Conservation (phyloP, 2,888 invertebrate genomes). For the Platycheirus rosarum region DNA sequence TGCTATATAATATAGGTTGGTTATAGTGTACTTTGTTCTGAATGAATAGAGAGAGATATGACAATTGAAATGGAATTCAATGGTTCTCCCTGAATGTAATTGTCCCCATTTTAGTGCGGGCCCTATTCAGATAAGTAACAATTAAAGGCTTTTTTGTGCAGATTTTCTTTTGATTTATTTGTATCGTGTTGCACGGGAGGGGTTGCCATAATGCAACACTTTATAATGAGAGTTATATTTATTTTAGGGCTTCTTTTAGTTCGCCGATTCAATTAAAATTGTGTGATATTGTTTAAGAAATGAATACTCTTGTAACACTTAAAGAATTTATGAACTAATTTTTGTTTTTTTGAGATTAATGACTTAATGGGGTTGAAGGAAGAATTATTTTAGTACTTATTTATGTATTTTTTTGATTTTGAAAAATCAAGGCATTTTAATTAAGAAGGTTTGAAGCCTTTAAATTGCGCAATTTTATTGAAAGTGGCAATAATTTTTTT, state of each 20-base stretch:
- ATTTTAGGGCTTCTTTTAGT: not conserved
- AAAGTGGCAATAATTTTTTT: too few species aligned
- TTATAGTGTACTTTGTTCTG: too few species aligned
- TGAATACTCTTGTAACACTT: not conserved
- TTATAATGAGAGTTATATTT: slow-evolving; percentile 15
- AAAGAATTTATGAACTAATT: not conserved
- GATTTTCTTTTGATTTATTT: slow-evolving; percentile 19
- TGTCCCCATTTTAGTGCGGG: slow-evolving; percentile 69
- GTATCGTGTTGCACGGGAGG: not conserved
- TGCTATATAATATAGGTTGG: not conserved
- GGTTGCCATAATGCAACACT: slow-evolving; percentile 30
- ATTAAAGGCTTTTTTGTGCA: slow-evolving; percentile 54
- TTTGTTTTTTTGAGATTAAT: not conserved
- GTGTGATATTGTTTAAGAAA: slow-evolving; percentile 2
- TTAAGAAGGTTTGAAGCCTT: too few species aligned
- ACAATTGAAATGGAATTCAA: slow-evolving; percentile 71
- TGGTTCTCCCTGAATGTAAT: slow-evolving; percentile 68
- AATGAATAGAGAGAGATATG: slow-evolving; percentile 14
- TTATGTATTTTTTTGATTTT: too few species aligned
- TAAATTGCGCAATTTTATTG: too few species aligned
- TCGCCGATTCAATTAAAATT: slow-evolving; percentile 26
- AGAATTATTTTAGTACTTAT: not conserved
- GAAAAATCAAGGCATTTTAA: too few species aligned
- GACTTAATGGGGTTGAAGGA: not conserved
- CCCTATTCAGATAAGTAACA: slow-evolving; percentile 69